These are phyloP conservation scores for Rhyzopertha dominica DNA, from an alignment of 1,140 invertebrate genomes.

Conservation along the genomic window DNA sequence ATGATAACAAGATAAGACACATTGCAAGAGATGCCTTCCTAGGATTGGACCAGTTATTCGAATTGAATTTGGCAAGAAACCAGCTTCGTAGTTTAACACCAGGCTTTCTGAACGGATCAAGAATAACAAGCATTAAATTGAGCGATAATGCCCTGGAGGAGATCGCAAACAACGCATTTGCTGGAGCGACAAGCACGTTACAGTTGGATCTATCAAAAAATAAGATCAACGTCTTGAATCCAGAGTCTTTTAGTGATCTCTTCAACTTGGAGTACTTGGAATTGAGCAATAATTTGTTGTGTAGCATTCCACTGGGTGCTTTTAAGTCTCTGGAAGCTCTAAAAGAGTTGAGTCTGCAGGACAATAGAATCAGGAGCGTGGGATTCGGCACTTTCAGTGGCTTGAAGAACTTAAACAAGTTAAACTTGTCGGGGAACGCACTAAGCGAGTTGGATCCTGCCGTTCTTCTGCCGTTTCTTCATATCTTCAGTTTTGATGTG, in stretches of 20 bases:
- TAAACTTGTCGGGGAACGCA: slow-evolving; percentile 34
- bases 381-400: slow-evolving; percentile 33
- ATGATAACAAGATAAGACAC: slow-evolving; percentile 29
- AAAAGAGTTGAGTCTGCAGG: slow-evolving; percentile 28
- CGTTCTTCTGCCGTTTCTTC: slow-evolving; percentile 26
- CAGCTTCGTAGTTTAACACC: slow-evolving; percentile 21
- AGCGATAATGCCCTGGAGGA: slow-evolving; percentile 28
- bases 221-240: slow-evolving; percentile 24
- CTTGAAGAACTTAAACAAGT: slow-evolving; percentile 25
- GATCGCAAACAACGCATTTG: slow-evolving; percentile 28
- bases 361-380: slow-evolving; percentile 35
- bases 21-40: slow-evolving; percentile 29
- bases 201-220: slow-evolving; percentile 34
- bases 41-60: slow-evolving; percentile 28
- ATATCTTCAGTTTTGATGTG: slow-evolving; percentile 30
- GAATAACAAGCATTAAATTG: slow-evolving; percentile 27
- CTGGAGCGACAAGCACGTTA: slow-evolving; percentile 22
- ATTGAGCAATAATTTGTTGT: slow-evolving; percentile 32
- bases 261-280: slow-evolving; percentile 34
- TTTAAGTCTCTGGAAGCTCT: slow-evolving; percentile 30
- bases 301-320: slow-evolving; percentile 32
- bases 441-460: slow-evolving; percentile 25
- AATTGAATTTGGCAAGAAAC: slow-evolving; percentile 36
- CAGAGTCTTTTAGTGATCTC: slow-evolving; percentile 30
- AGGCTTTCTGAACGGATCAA: slow-evolving; percentile 30